phyloP scores from a whole-genome alignment of 2,797 vertebrate genomes.

The Steatocranus sp. region DNA sequence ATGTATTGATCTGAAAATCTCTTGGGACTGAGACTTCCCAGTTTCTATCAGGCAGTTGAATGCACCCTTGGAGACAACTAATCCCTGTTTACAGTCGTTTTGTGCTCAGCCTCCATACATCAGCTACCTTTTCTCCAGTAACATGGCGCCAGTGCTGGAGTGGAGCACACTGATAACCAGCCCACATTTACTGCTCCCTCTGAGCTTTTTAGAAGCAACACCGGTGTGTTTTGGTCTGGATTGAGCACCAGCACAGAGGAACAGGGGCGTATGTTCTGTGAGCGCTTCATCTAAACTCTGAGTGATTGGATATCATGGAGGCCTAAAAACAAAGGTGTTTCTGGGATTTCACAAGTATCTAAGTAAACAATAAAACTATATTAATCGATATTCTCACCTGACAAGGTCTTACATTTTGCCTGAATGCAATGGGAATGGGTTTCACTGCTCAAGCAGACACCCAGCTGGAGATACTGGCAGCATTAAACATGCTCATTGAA shows the following conservation, averaged over 20 bases:
- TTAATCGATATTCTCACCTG: neutral
- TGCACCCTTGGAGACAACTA: neutral
- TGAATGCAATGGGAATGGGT: neutral
- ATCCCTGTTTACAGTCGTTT: neutral
- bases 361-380: neutral
- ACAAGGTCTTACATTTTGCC: neutral
- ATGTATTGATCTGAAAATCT: neutral
- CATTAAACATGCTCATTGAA: neutral
- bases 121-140: neutral
- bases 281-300: neutral
- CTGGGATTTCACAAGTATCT: neutral
- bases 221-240: neutral
- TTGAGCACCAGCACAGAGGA: neutral
- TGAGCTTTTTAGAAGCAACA: neutral
- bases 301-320: neutral
- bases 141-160: neutral
- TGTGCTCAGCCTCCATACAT: neutral
- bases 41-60: neutral
- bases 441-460: neutral
- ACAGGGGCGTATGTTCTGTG: accelerated
- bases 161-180: neutral
- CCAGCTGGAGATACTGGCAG: neutral
- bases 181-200: neutral
- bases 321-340: neutral
- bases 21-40: neutral